Percentiles rank a stretch among this genome's conserved stretches.
These are phyloP conservation scores for Andrena camellia DNA, from an alignment of 2,888 invertebrate genomes.

Conservation along the genomic window DNA sequence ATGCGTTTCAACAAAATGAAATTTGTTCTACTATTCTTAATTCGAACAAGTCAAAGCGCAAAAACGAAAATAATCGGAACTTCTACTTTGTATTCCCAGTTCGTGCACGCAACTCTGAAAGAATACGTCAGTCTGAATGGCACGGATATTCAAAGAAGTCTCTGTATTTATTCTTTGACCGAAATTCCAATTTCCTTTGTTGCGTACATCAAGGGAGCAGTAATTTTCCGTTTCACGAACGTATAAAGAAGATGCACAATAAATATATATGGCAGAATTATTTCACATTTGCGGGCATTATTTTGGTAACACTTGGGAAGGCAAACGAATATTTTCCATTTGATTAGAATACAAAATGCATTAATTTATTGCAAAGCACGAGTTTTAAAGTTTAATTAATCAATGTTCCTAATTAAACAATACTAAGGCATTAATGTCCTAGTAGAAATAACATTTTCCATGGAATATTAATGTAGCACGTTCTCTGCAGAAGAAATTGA, in stretches of 20 bases:
- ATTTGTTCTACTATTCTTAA: background rate
- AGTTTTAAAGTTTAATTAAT: no score
- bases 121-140: background rate
- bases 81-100: background rate
- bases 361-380: no score
- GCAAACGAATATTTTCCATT: no score
- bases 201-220: background rate
- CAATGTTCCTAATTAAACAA: no score
- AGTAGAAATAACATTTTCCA: no score
- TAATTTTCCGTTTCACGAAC: constrained; percentile 4
- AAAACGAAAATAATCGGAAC: background rate
- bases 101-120: background rate
- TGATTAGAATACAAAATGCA: no score
- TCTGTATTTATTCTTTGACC: constrained; percentile 23
- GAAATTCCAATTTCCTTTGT: constrained; percentile 37
- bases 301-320: background rate
- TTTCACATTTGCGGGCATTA: background rate
- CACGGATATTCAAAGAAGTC: constrained; percentile 3
- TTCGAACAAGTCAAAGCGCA: background rate
- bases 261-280: constrained; percentile 6
- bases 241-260: background rate
- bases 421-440: no score
- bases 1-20: background rate
- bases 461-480: no score
- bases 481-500: no score